phyloP scores from a whole-genome alignment of 2,113 vertebrate genomes.

The Gracilinanus agilis region DNA sequence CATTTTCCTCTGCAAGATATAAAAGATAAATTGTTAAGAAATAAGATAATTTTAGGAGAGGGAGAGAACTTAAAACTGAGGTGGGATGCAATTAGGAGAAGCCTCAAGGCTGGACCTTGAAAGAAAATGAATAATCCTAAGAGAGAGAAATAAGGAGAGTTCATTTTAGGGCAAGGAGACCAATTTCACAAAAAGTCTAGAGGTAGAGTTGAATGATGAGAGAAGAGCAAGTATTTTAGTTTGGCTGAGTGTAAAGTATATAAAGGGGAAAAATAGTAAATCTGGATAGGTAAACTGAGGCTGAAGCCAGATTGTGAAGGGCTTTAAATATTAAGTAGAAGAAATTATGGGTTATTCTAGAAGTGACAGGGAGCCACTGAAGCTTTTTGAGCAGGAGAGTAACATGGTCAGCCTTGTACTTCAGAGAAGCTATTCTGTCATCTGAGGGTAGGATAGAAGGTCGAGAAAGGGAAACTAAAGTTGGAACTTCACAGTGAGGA shows the following conservation, averaged over 20 bases:
- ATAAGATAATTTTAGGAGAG: background rate
- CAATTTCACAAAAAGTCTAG: background rate
- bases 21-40: background rate
- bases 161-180: background rate
- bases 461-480: background rate
- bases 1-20: background rate
- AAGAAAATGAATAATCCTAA: background rate
- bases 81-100: background rate
- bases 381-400: background rate
- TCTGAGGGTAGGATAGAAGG: background rate
- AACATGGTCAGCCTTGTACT: background rate
- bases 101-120: background rate
- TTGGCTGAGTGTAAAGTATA: background rate
- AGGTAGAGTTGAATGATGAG: background rate
- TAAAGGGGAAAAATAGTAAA: background rate
- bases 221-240: background rate
- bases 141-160: background rate
- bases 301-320: background rate
- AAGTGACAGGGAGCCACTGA: background rate
- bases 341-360: background rate
- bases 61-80: background rate
- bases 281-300: background rate
- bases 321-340: background rate
- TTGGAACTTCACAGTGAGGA: no score
- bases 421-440: background rate